Evolutionary conservation across 2,888 invertebrate genomes (phyloP).

Genomic region (Morinoia aosen): DNA sequence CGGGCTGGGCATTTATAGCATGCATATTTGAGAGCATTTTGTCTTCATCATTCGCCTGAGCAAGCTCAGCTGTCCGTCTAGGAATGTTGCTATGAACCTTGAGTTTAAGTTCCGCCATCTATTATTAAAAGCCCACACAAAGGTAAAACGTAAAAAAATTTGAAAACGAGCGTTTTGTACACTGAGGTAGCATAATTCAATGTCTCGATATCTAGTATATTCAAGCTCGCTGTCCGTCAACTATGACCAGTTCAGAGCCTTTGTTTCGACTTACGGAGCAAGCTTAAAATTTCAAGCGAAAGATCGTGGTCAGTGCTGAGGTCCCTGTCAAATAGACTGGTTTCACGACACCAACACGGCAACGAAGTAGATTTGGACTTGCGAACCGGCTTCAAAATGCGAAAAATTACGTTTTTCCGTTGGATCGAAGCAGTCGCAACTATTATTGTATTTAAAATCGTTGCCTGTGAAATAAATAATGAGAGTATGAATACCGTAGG

Average conservation of each 20-base stretch:
- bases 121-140: neutral
- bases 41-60: too few relatives aligned
- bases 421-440: neutral
- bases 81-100: too few relatives aligned
- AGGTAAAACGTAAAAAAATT: neutral
- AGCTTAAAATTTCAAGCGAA: neutral
- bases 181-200: neutral
- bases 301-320: neutral
- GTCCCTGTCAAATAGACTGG: neutral
- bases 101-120: neutral
- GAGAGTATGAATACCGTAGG: neutral
- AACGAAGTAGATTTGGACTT: neutral
- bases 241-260: too few relatives aligned
- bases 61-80: too few relatives aligned
- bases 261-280: neutral
- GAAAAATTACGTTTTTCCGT: neutral
- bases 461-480: neutral
- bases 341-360: neutral
- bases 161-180: neutral
- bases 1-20: neutral
- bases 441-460: neutral
- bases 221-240: neutral
- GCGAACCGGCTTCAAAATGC: neutral
- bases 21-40: too few relatives aligned
- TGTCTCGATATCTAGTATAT: neutral